Conservation (phyloP, 2,113 vertebrate species). For the Gadus chalcogrammus region DNA sequence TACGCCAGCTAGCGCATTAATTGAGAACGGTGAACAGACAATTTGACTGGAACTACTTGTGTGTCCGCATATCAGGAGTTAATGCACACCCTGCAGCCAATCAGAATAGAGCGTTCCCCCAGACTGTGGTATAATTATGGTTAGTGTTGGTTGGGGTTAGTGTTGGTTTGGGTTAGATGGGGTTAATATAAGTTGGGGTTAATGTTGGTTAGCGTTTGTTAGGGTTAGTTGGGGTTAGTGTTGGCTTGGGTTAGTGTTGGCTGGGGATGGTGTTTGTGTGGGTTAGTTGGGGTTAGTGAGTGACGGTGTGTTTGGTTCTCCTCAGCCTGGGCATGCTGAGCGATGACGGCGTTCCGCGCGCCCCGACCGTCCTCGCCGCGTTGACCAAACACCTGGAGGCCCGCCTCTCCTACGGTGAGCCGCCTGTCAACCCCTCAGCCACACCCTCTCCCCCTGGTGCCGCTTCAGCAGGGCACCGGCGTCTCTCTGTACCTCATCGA, state of each 20-base stretch:
- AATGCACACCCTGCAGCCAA: too few species aligned
- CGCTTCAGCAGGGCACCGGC: background rate
- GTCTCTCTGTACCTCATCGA: background rate
- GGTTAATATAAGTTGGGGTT: background rate
- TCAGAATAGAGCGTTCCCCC: too few species aligned
- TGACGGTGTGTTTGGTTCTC: slow-evolving; percentile 1
- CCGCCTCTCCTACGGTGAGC: slow-evolving; percentile 86
- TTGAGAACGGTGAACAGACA: too few species aligned
- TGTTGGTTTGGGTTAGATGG: too few species aligned
- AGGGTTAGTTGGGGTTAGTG: background rate
- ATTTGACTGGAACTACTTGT: too few species aligned
- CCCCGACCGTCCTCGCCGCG: slow-evolving; percentile 80
- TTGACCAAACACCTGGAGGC: slow-evolving; percentile 87
- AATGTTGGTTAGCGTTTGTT: background rate
- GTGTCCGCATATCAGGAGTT: too few species aligned
- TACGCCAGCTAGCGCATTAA: too few species aligned
- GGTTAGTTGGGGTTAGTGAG: too few species aligned
- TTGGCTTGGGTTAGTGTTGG: background rate
- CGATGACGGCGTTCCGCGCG: slow-evolving; percentile 80
- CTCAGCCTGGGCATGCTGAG: slow-evolving; percentile 87
- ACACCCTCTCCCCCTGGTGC: background rate
- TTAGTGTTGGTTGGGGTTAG: too few species aligned
- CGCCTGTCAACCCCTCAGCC: background rate
- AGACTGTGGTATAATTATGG: too few species aligned
- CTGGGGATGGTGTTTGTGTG: too few species aligned